These are phyloP conservation scores for Monopterus albus DNA, from an alignment of 2,113 vertebrate species.

Conservation along the genomic window DNA sequence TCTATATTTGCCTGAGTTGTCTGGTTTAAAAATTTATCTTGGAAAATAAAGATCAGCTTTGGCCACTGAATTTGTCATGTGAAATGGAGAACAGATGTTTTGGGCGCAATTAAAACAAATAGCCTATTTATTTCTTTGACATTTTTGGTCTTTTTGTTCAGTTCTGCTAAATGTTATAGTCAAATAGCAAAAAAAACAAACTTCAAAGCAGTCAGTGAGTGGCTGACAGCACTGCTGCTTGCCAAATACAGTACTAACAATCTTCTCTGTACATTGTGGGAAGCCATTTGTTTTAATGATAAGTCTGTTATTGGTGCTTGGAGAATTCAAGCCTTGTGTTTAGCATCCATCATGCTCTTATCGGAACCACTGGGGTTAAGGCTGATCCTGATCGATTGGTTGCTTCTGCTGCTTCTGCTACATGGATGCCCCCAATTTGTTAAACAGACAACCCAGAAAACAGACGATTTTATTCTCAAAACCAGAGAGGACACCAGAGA, in stretches of 20 bases:
- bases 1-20: constrained; percentile 50
- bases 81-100: constrained; percentile 61
- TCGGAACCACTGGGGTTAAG: constrained; percentile 59
- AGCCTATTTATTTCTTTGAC: constrained; percentile 37
- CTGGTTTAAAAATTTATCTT: constrained; percentile 53
- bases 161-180: constrained; percentile 25
- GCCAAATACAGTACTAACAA: not conserved
- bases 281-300: constrained; percentile 52
- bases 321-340: constrained; percentile 66
- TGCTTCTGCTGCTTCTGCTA: constrained; percentile 33
- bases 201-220: constrained; percentile 31
- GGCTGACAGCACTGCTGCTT: not conserved
- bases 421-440: constrained; percentile 52
- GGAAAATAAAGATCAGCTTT: constrained; percentile 43
- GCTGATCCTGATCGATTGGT: constrained; percentile 64
- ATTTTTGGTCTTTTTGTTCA: constrained; percentile 22
- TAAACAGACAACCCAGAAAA: constrained; percentile 47
- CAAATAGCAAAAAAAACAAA: constrained; percentile 25
- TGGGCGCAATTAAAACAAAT: constrained; percentile 43
- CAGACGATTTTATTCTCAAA: constrained; percentile 15
- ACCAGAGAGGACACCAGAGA: not conserved
- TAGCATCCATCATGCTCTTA: constrained; percentile 73
- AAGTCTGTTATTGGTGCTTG: constrained; percentile 50
- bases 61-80: constrained; percentile 18
- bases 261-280: constrained; percentile 12